Conservation (phyloP, 2,888 invertebrate species). For the Listrodromus nycthemerus region DNA sequence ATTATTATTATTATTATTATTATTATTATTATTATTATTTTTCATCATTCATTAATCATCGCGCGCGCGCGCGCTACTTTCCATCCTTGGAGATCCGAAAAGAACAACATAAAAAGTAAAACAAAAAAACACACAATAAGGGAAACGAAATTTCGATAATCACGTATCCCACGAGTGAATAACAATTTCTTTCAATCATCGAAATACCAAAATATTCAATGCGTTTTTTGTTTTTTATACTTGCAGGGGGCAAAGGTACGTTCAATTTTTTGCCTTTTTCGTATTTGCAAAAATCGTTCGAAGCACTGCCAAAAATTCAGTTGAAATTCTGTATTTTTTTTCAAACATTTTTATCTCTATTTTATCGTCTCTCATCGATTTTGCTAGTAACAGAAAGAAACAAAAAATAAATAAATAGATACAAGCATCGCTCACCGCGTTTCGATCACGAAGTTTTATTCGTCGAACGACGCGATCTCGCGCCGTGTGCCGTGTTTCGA, state of each 20-base stretch:
- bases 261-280: slow-evolving; percentile 81
- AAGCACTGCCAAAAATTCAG: slow-evolving; percentile 60
- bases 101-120: slow-evolving; percentile 1
- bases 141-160: slow-evolving; percentile 36
- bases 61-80: slow-evolving; percentile 17
- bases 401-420: slow-evolving; percentile 15
- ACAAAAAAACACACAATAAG: background rate
- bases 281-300: slow-evolving; percentile 53
- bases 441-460: slow-evolving; percentile 55
- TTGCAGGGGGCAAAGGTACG: slow-evolving; percentile 88
- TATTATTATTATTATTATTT: background rate
- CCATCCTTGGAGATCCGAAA: background rate
- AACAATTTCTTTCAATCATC: slow-evolving; percentile 52
- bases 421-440: slow-evolving; percentile 51
- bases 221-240: slow-evolving; percentile 81
- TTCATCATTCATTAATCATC: slow-evolving; percentile 1
- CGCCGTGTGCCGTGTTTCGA: slow-evolving; percentile 38
- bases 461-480: slow-evolving; percentile 55
- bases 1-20: background rate
- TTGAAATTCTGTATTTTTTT: slow-evolving; percentile 48
- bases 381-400: slow-evolving; percentile 32
- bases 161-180: slow-evolving; percentile 4
- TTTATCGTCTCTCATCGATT: slow-evolving; percentile 28
- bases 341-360: slow-evolving; percentile 24
- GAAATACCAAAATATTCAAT: slow-evolving; percentile 74